Percentiles rank a stretch among this genome's conserved stretches.
phyloP scores from a whole-genome alignment of 2,113 vertebrate genomes.

The chimpanzee (Pan troglodytes) region DNA sequence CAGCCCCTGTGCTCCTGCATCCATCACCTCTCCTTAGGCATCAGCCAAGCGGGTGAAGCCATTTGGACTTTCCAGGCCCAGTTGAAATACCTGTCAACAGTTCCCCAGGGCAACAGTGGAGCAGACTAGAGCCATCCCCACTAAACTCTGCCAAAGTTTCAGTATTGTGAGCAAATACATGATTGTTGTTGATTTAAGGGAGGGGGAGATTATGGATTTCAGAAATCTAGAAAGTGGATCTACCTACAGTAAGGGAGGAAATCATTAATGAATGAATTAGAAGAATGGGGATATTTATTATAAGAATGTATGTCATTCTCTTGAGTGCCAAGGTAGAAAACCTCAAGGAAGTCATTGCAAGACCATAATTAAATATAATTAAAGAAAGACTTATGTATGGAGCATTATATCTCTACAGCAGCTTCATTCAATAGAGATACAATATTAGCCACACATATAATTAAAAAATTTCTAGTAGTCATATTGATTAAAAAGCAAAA shows the following conservation, averaged over 20 bases:
- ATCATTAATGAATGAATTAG: neutral
- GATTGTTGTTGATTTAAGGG: neutral
- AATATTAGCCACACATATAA: neutral
- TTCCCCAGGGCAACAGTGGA: too few relatives aligned
- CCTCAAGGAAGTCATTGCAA: neutral
- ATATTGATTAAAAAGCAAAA: neutral
- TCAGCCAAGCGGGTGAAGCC: neutral
- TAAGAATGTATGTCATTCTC: neutral
- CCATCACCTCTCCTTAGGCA: neutral
- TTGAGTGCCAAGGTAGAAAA: neutral
- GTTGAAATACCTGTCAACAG: neutral
- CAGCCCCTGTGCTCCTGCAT: accelerated
- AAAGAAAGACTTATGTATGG: neutral
- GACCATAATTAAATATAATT: neutral
- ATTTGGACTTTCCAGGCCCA: neutral
- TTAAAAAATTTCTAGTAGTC: neutral
- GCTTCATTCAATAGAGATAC: neutral
- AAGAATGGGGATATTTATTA: neutral
- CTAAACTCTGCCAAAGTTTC: neutral
- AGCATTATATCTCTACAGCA: neutral
- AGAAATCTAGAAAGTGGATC: neutral
- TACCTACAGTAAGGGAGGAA: neutral
- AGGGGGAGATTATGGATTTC: neutral
- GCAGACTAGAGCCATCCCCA: neutral
- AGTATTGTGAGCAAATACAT: neutral